Evolutionary conservation across 2,113 vertebrate species (phyloP).

Genomic region (Otolemur garnettii): DNA sequence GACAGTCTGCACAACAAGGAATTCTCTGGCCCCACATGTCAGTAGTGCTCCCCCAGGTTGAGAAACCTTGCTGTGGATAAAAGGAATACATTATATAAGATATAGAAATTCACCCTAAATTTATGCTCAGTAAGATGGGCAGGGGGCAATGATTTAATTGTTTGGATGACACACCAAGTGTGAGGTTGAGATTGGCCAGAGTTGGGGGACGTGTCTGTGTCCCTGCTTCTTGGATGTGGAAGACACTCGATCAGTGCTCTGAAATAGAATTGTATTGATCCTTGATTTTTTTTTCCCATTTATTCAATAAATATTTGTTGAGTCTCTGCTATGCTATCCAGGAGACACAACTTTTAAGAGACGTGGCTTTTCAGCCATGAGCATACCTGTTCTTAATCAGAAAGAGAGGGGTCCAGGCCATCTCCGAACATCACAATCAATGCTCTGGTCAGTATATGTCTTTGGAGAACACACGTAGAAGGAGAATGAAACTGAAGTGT

Average conservation of each 20-base stretch:
- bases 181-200: background rate
- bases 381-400: conserved; percentile 23
- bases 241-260: background rate
- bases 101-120: background rate
- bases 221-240: background rate
- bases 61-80: background rate
- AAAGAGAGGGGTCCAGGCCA: background rate
- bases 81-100: background rate
- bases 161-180: background rate
- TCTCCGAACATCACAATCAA: conserved; percentile 49
- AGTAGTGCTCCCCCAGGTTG: background rate
- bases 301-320: conserved; percentile 13
- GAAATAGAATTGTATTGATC: background rate
- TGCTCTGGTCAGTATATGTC: conserved; percentile 37
- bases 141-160: background rate
- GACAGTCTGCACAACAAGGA: background rate
- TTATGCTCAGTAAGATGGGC: background rate
- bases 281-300: background rate
- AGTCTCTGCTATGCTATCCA: conserved; percentile 4
- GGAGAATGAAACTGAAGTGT: conserved; percentile 34
- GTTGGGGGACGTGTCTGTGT: background rate
- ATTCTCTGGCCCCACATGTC: background rate
- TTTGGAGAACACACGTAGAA: conserved; percentile 44
- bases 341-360: background rate
- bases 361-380: background rate